A percentile compares a stretch with the other conserved stretches of the same genome.
phyloP scores from a whole-genome alignment of 2,797 vertebrate species.

The Clarias laeviceps region DNA sequence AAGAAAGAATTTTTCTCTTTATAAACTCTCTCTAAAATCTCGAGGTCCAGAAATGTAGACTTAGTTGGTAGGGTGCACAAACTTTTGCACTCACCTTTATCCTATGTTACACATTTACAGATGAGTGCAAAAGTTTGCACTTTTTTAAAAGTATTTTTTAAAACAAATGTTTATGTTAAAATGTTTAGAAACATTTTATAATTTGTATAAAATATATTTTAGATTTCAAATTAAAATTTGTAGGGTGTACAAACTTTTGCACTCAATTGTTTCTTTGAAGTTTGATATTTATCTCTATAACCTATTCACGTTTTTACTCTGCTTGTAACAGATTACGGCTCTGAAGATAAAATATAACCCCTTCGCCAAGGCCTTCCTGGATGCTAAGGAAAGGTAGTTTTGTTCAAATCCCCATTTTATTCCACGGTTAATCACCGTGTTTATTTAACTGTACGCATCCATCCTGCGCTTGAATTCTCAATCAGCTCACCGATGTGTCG shows the following conservation, averaged over 20 bases:
- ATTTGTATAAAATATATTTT: not conserved
- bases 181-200: not conserved
- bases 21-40: not conserved
- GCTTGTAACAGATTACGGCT: constrained; percentile 85
- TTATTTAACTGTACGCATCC: not conserved
- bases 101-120: not conserved
- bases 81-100: not conserved
- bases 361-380: constrained; percentile 95
- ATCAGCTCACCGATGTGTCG: not conserved
- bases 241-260: not conserved
- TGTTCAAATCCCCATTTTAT: constrained; percentile 8
- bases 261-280: not conserved
- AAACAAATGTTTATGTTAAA: not conserved
- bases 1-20: not conserved
- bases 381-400: constrained; percentile 89
- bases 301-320: not conserved
- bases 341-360: constrained; percentile 98
- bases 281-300: not conserved
- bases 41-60: not conserved
- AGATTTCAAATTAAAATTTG: not conserved
- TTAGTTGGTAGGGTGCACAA: not conserved
- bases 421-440: not conserved
- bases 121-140: not conserved
- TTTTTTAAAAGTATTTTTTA: not conserved
- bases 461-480: not conserved